Evolutionary conservation across 2,113 vertebrate species (phyloP), one percentile per base, ranked within the genome.

Genomic region (Paramormyrops kingsleyae): DNA sequence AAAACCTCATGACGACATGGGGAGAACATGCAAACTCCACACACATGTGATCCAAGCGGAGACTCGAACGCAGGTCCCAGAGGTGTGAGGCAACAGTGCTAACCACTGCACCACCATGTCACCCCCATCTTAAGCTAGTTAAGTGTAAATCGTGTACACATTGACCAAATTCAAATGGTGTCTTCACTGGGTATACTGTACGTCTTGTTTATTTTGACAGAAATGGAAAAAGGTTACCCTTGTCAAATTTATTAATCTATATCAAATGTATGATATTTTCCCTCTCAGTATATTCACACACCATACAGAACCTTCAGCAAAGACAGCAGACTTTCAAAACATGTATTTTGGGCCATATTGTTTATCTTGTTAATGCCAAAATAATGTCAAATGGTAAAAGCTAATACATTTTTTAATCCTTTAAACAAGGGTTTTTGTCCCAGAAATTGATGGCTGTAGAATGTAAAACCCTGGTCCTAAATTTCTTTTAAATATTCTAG

Each of bases 181-280:
- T 95, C 92, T 93, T 95, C 92, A 94, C 91, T 91, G 90, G 94
- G 93, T 95, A 91, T 92, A 52, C 50, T 17, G 50, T 15, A 17
- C 91, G 92, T 74, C 90, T 92, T 87, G 52, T 62, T 62, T 59
- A 87, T 62, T 87, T 87, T 96, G 95, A 96, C 96, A 95, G 94
- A 96, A 95, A 94, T 96, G 92, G 94, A 94, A 94, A 95, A 92
- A 94, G 92, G 93, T 50, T 50, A 15, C 2, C 49, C 92, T 94
- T 93, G 94, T 96, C 95, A 96, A 94, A 94, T 93, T 80, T 94
- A 93, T 95, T 95, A 94, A 96, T 95, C 94, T 94, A 96, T 94
- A 95, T 93, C 90, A 92, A 91, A 86, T 92, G 84, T 88, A 93
- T 89, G 92, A 91, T 94, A 95, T 95, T 95, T 31, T 15, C 10